A percentile compares a stretch with the other conserved stretches of the same genome.
Conservation (phyloP, 2,888 invertebrate genomes). For the Listrodromus nycthemerus region DNA sequence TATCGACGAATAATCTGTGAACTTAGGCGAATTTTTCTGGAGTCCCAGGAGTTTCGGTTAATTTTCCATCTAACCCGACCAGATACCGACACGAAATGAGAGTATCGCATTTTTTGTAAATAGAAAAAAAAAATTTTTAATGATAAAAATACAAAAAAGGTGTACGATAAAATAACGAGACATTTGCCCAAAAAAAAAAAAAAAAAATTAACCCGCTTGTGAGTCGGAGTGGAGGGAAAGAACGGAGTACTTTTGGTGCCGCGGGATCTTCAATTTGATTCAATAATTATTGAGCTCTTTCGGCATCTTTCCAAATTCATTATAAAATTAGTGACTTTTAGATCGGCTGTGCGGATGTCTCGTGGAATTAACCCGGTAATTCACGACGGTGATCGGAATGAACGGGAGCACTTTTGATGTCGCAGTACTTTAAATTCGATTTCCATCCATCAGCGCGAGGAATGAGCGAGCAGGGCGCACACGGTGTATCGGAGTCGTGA, state of each 20-base stretch:
- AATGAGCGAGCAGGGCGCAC: not conserved
- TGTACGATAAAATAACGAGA: not conserved
- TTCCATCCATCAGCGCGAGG: slow-evolving; percentile 23
- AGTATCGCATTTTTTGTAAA: not conserved
- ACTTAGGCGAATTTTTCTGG: not conserved
- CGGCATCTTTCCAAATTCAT: not conserved
- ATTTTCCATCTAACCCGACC: slow-evolving; percentile 28
- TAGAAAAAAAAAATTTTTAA: not conserved
- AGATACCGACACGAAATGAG: not conserved
- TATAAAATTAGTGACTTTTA: not conserved
- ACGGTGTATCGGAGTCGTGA: slow-evolving; percentile 15
- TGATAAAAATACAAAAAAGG: not conserved
- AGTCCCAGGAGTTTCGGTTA: not conserved
- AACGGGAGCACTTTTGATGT: slow-evolving; percentile 7
- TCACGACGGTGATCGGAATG: not conserved
- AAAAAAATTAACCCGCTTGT: not conserved
- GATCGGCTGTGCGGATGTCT: not conserved
- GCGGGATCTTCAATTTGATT: slow-evolving; percentile 5
- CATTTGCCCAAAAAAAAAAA: not conserved
- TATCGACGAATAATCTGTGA: not conserved
- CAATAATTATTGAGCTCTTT: no score
- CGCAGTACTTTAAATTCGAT: slow-evolving; percentile 9
- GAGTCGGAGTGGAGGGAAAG: not conserved
- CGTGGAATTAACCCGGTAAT: not conserved
- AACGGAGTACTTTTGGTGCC: slow-evolving; percentile 3